Conservation (phyloP, 2,888 invertebrate genomes). For the Eretmocerus hayati region DNA sequence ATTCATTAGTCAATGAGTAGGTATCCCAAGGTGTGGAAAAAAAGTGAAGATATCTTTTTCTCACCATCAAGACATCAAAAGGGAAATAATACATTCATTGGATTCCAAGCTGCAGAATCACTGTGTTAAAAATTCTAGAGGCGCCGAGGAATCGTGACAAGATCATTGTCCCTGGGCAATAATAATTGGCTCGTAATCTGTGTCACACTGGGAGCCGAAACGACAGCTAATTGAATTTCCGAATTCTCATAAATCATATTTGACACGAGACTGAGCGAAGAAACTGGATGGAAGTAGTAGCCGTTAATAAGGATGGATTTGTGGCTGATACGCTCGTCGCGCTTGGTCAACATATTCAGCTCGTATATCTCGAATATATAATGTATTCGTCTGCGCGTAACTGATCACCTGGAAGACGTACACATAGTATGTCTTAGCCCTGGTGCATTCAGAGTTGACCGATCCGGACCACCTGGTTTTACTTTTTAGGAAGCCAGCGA, state of each 20-base stretch:
- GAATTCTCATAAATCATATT: constrained; percentile 25
- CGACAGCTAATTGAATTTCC: constrained; percentile 24
- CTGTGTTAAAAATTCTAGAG: not conserved
- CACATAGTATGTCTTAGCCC: not conserved
- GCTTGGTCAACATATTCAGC: not conserved
- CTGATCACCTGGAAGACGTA: constrained; percentile 20
- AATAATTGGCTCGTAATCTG: constrained; percentile 23
- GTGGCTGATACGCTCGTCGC: constrained; percentile 13
- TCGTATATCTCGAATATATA: constrained; percentile 6
- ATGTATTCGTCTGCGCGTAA: constrained; percentile 21
- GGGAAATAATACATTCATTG: too few species aligned
- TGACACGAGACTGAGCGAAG: constrained; percentile 19
- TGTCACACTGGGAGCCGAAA: constrained; percentile 15
- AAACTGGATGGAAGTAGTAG: constrained; percentile 21
- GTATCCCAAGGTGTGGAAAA: too few species aligned
- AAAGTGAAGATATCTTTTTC: too few species aligned
- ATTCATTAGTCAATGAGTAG: too few species aligned
- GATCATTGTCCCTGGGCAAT: constrained; percentile 10
- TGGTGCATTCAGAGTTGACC: constrained; percentile 12
- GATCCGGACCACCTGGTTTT: constrained; percentile 27
- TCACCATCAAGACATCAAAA: too few species aligned
- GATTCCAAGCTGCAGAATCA: not conserved
- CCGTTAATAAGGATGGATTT: constrained; percentile 26
- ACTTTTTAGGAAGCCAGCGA: constrained; percentile 21
- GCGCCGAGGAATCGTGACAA: constrained; percentile 7